Evolutionary conservation across 1,140 invertebrate species (phyloP).

Genomic region (Matsumurasca onukii): DNA sequence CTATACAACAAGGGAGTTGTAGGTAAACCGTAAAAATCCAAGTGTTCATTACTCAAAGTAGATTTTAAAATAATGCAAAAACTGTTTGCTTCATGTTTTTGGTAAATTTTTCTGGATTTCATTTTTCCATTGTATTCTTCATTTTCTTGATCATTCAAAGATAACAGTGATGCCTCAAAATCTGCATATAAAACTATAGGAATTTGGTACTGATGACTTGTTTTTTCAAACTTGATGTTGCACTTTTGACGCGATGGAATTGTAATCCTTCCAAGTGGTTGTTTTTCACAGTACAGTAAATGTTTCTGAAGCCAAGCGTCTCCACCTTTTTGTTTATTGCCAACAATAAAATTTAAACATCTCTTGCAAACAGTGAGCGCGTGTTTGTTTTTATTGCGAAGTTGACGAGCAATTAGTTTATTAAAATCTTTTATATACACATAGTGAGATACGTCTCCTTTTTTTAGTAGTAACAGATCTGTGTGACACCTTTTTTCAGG

Average conservation of each 20-base stretch:
- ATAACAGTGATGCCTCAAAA: background rate
- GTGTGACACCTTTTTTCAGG: background rate
- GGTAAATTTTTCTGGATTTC: background rate
- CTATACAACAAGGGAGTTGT: background rate
- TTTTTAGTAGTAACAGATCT: background rate
- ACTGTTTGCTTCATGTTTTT: background rate
- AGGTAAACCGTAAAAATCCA: background rate
- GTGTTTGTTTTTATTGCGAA: background rate
- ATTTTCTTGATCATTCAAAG: background rate
- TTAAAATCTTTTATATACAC: background rate
- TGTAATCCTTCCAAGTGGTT: background rate
- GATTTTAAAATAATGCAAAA: background rate
- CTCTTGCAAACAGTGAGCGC: background rate
- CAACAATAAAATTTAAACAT: background rate
- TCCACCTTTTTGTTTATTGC: background rate
- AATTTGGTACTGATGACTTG: background rate
- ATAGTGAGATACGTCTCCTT: background rate
- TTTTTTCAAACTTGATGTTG: background rate
- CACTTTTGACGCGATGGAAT: background rate
- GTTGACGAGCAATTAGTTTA: background rate
- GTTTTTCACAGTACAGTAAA: background rate
- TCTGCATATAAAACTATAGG: background rate
- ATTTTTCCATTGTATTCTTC: no score
- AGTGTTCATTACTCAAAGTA: background rate
- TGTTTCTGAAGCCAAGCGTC: background rate